Base-by-base conservation (phyloP, 2,113 vertebrate genomes). In the Oenanthe melanoleuca region DNA sequence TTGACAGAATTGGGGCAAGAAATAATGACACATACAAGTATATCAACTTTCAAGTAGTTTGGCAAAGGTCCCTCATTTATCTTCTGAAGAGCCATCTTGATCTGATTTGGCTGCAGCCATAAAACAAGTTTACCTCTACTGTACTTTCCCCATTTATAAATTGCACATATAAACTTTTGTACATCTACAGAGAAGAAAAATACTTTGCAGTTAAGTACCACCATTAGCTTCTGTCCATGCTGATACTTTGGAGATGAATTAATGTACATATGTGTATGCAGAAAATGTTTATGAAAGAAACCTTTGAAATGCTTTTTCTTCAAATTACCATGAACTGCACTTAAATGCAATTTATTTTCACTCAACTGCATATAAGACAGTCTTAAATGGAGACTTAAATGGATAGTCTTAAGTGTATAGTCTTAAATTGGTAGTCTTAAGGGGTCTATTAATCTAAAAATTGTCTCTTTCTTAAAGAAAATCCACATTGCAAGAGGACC, bases 301-400 rank as follows among this genome's bases (percentile, higher is more conserved):
- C 14, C 1, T 25, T 80, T 53, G 12, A 60, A 77, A 31, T n/a
- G 1, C 7, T 86, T 78, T 92, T 84, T 69, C 21, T 84, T 64
- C 44, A 81, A 75, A 71, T 63, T 78, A 52, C 8, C 0, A n/a
- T 52, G 29, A 33, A 85, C 6, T 49, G 18, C 37, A 73, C 8
- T 59, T 47, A 72, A 44, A 37, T 42, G 49, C n/a, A 67, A 7
- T n/a, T 71, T 50, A 22, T 83, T 77, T 80, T 75, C 59, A 47
- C 23, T 38, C 56, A 69, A 26, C 34, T 65, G n/a, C 28, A 69
- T 53, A 60, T 19, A 80, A 22, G 13, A 45, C 50, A 56, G n/a
- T 34, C 67, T 67, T 91, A 80, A 91, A 72, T 25, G 8, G 44
- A 56, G n/a, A 29, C 63, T 71, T 91, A 80, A 91, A 72, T 19